These are phyloP conservation scores for Dipus sagitta DNA, from an alignment of 2,797 vertebrate genomes.

Conservation along the genomic window DNA sequence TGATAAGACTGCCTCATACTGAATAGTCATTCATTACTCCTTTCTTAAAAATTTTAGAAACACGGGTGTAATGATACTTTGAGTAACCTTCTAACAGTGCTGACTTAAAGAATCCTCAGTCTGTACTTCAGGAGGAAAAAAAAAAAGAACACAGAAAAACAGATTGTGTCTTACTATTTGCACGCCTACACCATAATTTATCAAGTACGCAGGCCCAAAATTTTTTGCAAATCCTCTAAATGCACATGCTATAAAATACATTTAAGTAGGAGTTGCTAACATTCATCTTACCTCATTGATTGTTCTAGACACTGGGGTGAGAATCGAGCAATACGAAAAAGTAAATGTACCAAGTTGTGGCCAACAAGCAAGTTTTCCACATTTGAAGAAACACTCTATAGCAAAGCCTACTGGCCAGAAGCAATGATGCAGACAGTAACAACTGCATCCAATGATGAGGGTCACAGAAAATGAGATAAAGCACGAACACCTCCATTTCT, in stretches of 20 bases:
- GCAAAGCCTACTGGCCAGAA: not conserved
- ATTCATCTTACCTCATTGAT: not conserved
- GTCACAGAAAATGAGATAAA: not conserved
- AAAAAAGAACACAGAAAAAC: not conserved
- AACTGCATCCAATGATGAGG: not conserved
- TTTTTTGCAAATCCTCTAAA: conserved; percentile 21
- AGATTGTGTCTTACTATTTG: conserved; percentile 6
- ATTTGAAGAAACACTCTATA: not conserved
- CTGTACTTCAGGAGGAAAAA: not conserved
- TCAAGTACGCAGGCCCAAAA: not conserved
- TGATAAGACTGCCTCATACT: not conserved
- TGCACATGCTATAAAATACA: not conserved
- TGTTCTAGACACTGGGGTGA: not conserved
- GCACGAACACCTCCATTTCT: not conserved
- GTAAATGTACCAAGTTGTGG: not conserved
- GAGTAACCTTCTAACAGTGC: conserved; percentile 9
- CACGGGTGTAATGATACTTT: not conserved
- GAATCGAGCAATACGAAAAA: not conserved
- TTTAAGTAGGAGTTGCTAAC: not conserved
- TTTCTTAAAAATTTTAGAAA: not conserved
- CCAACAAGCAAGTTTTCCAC: not conserved
- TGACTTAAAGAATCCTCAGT: not conserved
- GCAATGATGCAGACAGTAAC: not conserved
- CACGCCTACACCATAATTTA: not conserved
- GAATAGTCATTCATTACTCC: not conserved